Evolutionary conservation across 2,113 vertebrate species (phyloP).

Genomic region (Trogon surrucura): DNA sequence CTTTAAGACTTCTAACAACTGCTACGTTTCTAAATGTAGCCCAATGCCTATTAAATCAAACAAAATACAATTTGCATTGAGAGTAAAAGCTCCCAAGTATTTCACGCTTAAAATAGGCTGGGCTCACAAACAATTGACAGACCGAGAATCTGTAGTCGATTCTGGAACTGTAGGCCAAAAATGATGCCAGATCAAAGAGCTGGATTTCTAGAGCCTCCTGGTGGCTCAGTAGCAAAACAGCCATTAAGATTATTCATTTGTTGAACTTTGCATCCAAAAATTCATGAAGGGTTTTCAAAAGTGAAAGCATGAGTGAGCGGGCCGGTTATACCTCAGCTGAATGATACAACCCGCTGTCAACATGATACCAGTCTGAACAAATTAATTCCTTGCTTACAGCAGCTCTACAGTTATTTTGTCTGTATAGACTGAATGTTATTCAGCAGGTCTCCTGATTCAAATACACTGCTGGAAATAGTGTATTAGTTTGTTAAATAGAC

Average conservation of each 20-base stretch:
- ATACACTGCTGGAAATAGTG: not conserved
- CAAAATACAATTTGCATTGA: not conserved
- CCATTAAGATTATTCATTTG: not conserved
- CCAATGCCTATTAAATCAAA: not conserved
- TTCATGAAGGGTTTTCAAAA: not conserved
- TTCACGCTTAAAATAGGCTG: not conserved
- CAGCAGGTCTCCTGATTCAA: not conserved
- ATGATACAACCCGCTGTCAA: not conserved
- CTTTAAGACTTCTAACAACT: not conserved
- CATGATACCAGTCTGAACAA: not conserved
- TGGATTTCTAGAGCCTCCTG: constrained; percentile 73
- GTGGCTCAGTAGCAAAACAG: constrained; percentile 66
- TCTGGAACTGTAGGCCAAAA: not conserved
- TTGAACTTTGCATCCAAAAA: not conserved
- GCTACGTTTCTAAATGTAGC: not conserved
- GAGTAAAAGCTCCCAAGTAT: not conserved
- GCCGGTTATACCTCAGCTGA: not conserved
- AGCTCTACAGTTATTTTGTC: not conserved
- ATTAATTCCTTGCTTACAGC: not conserved
- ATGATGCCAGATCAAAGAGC: not conserved
- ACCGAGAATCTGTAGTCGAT: not conserved
- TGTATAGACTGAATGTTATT: not conserved
- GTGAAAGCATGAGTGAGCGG: not conserved
- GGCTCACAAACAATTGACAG: not conserved
- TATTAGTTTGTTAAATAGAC: not conserved